A percentile compares a stretch with the other conserved stretches of the same genome.
phyloP scores from a whole-genome alignment of 2,797 vertebrate species.

The Nasua narica region DNA sequence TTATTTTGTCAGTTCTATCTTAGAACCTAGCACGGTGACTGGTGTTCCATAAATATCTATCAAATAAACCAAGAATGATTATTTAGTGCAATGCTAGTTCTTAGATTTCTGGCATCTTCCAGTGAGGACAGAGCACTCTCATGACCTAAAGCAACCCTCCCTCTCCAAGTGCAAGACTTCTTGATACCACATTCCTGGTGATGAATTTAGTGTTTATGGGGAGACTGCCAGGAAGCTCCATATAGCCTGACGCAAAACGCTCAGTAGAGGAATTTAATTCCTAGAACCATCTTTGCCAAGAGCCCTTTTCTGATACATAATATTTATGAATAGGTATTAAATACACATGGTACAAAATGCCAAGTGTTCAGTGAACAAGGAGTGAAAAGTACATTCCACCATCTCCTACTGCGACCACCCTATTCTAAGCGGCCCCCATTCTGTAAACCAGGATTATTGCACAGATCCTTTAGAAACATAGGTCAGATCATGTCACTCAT shows the following conservation, averaged over 20 bases:
- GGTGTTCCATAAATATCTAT: background rate
- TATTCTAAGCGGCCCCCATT: background rate
- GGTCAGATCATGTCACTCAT: background rate
- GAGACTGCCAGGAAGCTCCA: background rate
- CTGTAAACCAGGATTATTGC: background rate
- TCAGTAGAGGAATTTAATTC: background rate
- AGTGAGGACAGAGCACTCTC: background rate
- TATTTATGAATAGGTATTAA: background rate
- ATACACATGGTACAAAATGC: background rate
- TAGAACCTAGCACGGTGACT: background rate
- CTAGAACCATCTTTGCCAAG: background rate
- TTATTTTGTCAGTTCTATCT: background rate
- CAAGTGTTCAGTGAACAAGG: background rate
- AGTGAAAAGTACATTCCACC: background rate
- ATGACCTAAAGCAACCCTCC: background rate
- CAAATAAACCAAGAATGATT: conserved; percentile 4
- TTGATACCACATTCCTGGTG: background rate
- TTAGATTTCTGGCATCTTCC: background rate
- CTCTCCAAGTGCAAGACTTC: background rate
- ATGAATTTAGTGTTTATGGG: background rate
- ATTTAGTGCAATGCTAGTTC: background rate
- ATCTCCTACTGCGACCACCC: background rate
- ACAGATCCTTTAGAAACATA: background rate
- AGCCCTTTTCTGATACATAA: background rate
- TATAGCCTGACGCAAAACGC: background rate